Percentiles rank a stretch among this genome's conserved stretches.
phyloP scores from a whole-genome alignment of 1,140 invertebrate genomes.

The Scaptomyza montana region DNA sequence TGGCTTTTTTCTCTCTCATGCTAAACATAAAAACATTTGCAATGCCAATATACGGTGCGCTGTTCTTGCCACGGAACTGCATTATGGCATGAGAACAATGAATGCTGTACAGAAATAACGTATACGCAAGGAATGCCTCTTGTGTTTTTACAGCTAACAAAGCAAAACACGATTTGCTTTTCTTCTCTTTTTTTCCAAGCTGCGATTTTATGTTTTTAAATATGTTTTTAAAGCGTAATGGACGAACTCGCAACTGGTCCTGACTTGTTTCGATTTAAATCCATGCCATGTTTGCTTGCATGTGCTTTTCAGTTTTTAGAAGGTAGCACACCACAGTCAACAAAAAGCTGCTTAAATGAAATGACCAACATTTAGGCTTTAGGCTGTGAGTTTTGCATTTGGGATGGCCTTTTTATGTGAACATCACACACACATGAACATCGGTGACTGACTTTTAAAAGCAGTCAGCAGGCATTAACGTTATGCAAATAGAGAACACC shows the following conservation, averaged over 20 bases:
- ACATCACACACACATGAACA: conserved; percentile 39
- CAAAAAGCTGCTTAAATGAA: conserved; percentile 36
- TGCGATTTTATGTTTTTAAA: not conserved
- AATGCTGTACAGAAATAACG: conserved; percentile 10
- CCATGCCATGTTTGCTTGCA: not conserved
- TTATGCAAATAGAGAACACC: conserved; percentile 63
- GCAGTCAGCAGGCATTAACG: conserved; percentile 64
- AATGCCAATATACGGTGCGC: conserved; percentile 24
- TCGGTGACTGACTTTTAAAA: conserved; percentile 57
- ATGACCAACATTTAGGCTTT: conserved; percentile 47
- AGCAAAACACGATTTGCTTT: no score
- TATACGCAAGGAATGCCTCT: conserved; percentile 3
- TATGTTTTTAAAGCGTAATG: not conserved
- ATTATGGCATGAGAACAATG: conserved; percentile 50
- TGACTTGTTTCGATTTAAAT: not conserved
- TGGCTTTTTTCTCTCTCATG: conserved; percentile 41
- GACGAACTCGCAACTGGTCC: not conserved
- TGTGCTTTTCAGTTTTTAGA: not conserved
- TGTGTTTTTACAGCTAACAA: not conserved
- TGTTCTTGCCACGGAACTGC: conserved; percentile 51
- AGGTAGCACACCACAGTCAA: not conserved
- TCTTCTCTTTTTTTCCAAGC: no score
- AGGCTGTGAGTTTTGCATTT: conserved; percentile 58
- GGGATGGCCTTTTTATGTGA: conserved; percentile 37
- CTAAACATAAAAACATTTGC: conserved; percentile 53